Evolutionary conservation across 2,888 invertebrate genomes (phyloP).

Genomic region (Elmis aenea): DNA sequence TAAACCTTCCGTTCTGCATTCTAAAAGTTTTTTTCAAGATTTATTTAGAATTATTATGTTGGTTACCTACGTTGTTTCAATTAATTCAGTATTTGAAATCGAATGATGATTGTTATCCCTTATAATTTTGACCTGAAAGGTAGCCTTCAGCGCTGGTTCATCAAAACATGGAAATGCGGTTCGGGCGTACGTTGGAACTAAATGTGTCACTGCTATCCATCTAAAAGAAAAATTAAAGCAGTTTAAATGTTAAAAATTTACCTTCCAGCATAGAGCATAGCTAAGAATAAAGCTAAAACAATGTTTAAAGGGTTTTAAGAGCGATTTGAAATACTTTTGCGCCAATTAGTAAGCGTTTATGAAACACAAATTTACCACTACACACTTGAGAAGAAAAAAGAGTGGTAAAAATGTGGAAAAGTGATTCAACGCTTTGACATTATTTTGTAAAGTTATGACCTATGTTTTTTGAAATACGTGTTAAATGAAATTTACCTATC

Average conservation of each 20-base stretch:
- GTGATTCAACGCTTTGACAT: too few species aligned
- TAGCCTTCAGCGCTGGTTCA: conserved; percentile 48
- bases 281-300: background rate
- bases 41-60: background rate
- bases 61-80: background rate
- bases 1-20: conserved; percentile 1
- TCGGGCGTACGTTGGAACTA: conserved; percentile 60
- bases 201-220: conserved; percentile 58
- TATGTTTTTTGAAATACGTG: too few species aligned
- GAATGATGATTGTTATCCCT: conserved; percentile 13
- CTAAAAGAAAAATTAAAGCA: conserved; percentile 4
- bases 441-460: too few species aligned
- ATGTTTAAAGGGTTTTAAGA: background rate
- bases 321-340: background rate
- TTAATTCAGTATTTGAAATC: conserved; percentile 9
- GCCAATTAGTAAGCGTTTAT: too few species aligned
- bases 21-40: background rate
- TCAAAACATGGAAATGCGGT: conserved; percentile 75
- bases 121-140: conserved; percentile 43
- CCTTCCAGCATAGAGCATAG: background rate
- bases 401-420: too few species aligned
- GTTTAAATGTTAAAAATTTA: too few species aligned
- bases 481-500: too few species aligned
- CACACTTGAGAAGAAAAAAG: too few species aligned
- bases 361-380: too few species aligned